Percentiles rank a stretch among this genome's conserved stretches.
Conservation (phyloP, 2,797 vertebrate genomes). For the Limnodromus scolopaceus region DNA sequence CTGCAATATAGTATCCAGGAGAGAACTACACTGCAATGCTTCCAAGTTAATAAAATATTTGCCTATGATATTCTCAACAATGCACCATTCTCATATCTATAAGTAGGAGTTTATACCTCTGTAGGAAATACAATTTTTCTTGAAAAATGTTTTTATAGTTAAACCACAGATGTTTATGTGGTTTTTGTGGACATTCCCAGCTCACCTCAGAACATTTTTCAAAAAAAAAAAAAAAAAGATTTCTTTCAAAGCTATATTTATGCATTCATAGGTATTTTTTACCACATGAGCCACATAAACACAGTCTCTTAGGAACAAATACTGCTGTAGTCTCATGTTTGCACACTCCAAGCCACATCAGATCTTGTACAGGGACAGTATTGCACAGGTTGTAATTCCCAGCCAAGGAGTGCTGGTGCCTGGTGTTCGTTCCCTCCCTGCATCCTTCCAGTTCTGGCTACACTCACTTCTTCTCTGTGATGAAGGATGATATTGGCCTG, state of each 20-base stretch:
- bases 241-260: not conserved
- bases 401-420: not conserved
- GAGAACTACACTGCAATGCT: not conserved
- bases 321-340: not conserved
- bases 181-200: not conserved
- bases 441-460: not conserved
- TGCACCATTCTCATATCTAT: not conserved
- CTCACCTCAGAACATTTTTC: not conserved
- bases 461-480: not conserved
- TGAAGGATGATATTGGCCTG: rapidly evolving
- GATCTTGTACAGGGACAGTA: not conserved
- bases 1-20: not conserved
- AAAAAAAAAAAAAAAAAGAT: not conserved
- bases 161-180: not conserved
- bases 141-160: not conserved
- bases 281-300: not conserved
- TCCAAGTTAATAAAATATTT: slow-evolving; percentile 7
- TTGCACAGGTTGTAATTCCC: not conserved
- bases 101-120: not conserved
- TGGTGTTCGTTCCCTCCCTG: not conserved
- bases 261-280: not conserved
- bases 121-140: not conserved
- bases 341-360: not conserved
- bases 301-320: not conserved
- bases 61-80: not conserved